These are phyloP conservation scores for Siniperca chuatsi DNA, from an alignment of 2,113 vertebrate species.

Conservation along the genomic window DNA sequence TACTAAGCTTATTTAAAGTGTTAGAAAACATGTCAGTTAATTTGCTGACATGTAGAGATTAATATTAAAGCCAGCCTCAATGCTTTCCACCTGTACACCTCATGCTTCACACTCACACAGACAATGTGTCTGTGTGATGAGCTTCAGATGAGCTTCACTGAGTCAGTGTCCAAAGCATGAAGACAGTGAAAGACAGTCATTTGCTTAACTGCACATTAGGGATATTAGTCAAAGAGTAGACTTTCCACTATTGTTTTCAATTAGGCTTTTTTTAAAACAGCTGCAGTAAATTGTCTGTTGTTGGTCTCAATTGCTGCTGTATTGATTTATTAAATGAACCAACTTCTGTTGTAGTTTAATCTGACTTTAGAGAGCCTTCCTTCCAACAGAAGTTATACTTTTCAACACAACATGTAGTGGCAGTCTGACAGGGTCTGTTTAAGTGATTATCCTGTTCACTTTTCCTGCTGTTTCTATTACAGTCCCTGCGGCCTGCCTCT, in stretches of 20 bases:
- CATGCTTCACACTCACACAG: background rate
- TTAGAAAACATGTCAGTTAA: no score
- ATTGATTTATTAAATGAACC: background rate
- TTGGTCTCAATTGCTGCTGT: background rate
- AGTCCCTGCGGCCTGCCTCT: slow-evolving; percentile 68
- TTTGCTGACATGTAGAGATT: background rate
- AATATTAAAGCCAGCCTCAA: slow-evolving; percentile 20
- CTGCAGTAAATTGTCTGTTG: background rate
- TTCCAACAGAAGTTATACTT: background rate
- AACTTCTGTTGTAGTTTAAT: background rate
- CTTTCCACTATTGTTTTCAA: background rate
- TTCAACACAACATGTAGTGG: background rate
- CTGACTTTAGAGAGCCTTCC: background rate
- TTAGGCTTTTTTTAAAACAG: background rate
- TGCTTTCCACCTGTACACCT: slow-evolving; percentile 2
- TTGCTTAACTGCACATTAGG: background rate
- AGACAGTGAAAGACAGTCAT: background rate
- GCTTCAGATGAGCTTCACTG: slow-evolving; percentile 19
- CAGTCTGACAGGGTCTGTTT: slow-evolving; percentile 25
- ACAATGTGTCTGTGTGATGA: no score
- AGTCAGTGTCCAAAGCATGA: slow-evolving; percentile 10
- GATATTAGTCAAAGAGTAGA: background rate
- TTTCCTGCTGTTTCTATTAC: slow-evolving; percentile 48
- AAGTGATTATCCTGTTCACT: slow-evolving; percentile 26
- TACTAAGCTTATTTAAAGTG: background rate